Base-by-base conservation (phyloP, 2,113 vertebrate genomes). In the Thamnaconus septentrionalis region DNA sequence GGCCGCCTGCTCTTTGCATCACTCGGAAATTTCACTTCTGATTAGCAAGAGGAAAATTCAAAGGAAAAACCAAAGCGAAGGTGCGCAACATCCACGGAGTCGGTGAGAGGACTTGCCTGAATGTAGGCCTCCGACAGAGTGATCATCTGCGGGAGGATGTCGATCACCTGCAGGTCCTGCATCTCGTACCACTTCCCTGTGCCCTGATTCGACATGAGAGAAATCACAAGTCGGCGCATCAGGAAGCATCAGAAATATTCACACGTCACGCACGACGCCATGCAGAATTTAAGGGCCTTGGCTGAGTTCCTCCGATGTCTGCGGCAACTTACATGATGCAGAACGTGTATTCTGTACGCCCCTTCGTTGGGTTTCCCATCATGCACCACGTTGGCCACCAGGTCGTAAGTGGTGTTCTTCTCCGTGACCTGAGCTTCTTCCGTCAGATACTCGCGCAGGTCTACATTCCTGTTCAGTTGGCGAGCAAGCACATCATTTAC, bases 101-200 rank as follows among this genome's bases (percentile, higher is more conserved):
- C 41, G 55, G 45, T 5, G 7, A 31, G 12, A 59, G 7, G 31
- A 75, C 79, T 71, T 83, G 93, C 97, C 96, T 99, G 97, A 74
- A 99, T 99, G 85, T 99, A 99, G 0, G 97, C 96, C 76, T 99
- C 97, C 0, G 97, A 99, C 11, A 98, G 88, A 0, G 97, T 99
- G 79, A 99, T 98, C 97, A 99, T 99, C 91, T 99, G 97, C 0
- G 97, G 97, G 45, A 99, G 87, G 73, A 99, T 99, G 83, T 99
- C 97, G 0, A 91, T 97, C 73, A 98, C 96, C 84, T 99, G 97
- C 63, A 99, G 90, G 79, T 99, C 97, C 73, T 99, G 97, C 81
- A 99, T 92, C 82, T 99, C 97, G 1, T 98, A 98, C 96, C 96
- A 99, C 86, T 98, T 98, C 10, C 96, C 96, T 0, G 96, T 98